phyloP scores from a whole-genome alignment of 1,140 invertebrate species.

The Drosophila sucinea region DNA sequence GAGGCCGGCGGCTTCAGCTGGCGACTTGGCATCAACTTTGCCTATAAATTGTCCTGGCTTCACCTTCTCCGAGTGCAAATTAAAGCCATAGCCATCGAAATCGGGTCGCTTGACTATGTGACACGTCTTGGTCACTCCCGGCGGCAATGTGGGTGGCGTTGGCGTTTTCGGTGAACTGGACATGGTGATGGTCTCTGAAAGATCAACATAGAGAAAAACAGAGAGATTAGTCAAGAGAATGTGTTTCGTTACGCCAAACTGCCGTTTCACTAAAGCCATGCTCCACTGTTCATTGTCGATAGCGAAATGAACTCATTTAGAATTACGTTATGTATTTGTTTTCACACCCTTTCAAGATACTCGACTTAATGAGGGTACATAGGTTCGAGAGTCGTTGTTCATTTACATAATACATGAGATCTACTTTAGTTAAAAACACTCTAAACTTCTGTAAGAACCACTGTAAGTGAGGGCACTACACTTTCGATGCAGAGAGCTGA shows the following conservation, averaged over 20 bases:
- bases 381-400: too few relatives aligned
- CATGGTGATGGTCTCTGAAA: constrained; percentile 41
- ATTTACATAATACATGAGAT: too few relatives aligned
- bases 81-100: constrained; percentile 99
- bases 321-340: not conserved
- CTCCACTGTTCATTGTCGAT: constrained; percentile 8
- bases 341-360: not conserved
- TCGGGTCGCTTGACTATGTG: constrained; percentile 95
- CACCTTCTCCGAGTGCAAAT: constrained; percentile 98
- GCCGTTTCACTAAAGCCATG: not conserved
- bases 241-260: not conserved
- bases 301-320: constrained; percentile 19
- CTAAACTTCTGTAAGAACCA: too few relatives aligned
- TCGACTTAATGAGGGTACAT: not conserved
- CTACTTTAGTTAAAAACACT: too few relatives aligned
- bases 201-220: constrained; percentile 3
- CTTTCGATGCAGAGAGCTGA: too few relatives aligned
- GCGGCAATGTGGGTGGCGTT: constrained; percentile 83
- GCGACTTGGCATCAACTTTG: constrained; percentile 96
- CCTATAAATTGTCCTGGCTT: constrained; percentile 98
- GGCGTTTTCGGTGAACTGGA: constrained; percentile 65
- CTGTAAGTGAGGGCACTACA: too few relatives aligned
- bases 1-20: constrained; percentile 95
- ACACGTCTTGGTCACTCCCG: constrained; percentile 87
- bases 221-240: not conserved